phyloP scores from a whole-genome alignment of 2,888 invertebrate species.

The Nomada ferruginata region DNA sequence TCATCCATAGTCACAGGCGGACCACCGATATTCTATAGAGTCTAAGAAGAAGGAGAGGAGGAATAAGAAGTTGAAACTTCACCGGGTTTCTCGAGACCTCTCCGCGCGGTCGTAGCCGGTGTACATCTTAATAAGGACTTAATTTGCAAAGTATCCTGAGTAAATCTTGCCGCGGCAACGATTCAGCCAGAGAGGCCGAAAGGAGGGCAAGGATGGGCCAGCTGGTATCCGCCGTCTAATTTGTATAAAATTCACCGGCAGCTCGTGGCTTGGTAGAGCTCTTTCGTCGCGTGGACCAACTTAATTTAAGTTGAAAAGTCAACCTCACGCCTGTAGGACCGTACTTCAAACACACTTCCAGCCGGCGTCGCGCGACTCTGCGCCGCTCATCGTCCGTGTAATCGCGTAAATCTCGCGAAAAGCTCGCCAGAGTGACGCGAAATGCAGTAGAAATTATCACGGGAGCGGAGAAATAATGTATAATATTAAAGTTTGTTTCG shows the following conservation, averaged over 20 bases:
- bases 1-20: background rate
- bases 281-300: conserved; percentile 64
- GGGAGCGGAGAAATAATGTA: no score
- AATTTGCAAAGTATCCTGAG: conserved; percentile 68
- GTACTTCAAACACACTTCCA: conserved; percentile 59
- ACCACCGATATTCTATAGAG: background rate
- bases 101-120: conserved; percentile 44
- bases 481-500: background rate
- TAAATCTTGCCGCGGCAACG: conserved; percentile 57
- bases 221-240: conserved; percentile 65
- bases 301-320: conserved; percentile 78
- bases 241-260: conserved; percentile 75
- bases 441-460: background rate
- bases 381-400: conserved; percentile 26
- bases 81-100: conserved; percentile 25
- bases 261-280: conserved; percentile 28
- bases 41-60: background rate
- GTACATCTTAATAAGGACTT: conserved; percentile 65
- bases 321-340: conserved; percentile 60
- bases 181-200: conserved; percentile 27
- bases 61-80: conserved; percentile 20
- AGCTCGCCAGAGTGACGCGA: background rate
- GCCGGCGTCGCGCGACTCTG: background rate
- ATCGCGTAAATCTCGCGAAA: conserved; percentile 31
- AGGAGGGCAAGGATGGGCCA: conserved; percentile 29